Percentiles rank a stretch among this genome's conserved stretches.
These are phyloP conservation scores for Proisotoma minuta DNA, from an alignment of 2,888 invertebrate species.

Conservation along the genomic window DNA sequence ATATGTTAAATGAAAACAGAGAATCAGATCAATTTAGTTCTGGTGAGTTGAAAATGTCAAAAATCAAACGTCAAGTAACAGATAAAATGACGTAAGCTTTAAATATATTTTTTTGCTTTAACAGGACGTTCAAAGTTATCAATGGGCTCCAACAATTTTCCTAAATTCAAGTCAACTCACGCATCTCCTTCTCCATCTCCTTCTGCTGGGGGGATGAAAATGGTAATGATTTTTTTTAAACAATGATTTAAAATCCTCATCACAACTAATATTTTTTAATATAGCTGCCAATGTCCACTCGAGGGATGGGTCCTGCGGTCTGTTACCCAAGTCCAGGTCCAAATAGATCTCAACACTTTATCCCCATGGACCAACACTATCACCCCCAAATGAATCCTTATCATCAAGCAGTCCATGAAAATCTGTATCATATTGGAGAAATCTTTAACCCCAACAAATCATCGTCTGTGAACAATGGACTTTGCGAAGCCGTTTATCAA, in stretches of 20 bases:
- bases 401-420: conserved; percentile 45
- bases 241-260: neutral
- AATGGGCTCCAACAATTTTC: conserved; percentile 46
- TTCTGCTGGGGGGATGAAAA: conserved; percentile 44
- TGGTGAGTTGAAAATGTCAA: conserved; percentile 33
- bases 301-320: conserved; percentile 42
- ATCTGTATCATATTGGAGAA: conserved; percentile 47
- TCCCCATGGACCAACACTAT: conserved; percentile 44
- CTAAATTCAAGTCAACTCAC: conserved; percentile 47
- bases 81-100: neutral
- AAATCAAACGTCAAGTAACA: neutral
- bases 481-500: conserved; percentile 45
- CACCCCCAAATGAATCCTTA: conserved; percentile 40
- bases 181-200: conserved; percentile 47
- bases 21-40: conserved; percentile 47
- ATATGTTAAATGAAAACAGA: conserved; percentile 41
- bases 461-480: conserved; percentile 45
- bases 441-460: conserved; percentile 47
- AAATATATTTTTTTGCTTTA: conserved; percentile 25
- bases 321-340: conserved; percentile 47
- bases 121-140: conserved; percentile 47
- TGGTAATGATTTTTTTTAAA: conserved; percentile 36
- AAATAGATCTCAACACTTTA: conserved; percentile 47
- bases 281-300: conserved; percentile 45
- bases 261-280: conserved; percentile 5